Conservation (phyloP, 2,797 vertebrate species). For the Paguma larvata region DNA sequence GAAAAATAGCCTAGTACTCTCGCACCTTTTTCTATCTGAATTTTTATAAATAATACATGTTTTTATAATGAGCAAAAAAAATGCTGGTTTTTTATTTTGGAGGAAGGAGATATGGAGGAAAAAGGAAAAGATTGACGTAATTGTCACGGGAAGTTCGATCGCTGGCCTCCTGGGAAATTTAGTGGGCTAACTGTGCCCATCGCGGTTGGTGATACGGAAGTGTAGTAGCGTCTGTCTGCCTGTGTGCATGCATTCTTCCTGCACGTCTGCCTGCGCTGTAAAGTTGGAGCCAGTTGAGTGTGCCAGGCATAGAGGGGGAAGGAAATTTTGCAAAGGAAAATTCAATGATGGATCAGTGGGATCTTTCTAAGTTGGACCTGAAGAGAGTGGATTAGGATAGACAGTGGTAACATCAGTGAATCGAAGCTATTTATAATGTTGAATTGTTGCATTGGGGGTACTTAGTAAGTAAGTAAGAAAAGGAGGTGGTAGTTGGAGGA, state of each 20-base stretch:
- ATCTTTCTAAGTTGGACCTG: neutral
- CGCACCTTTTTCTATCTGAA: neutral
- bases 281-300: constrained; percentile 10
- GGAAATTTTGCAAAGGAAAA: constrained; percentile 17
- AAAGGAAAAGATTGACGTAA: neutral
- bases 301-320: neutral
- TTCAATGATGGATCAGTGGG: constrained; percentile 16
- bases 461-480: neutral
- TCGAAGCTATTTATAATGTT: neutral
- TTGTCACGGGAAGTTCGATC: neutral
- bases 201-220: neutral
- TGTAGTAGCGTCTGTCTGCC: neutral
- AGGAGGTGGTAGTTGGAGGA: neutral
- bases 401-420: neutral
- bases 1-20: constrained; percentile 43
- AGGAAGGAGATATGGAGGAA: neutral
- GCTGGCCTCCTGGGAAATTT: neutral
- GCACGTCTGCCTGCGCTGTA: neutral
- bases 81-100: neutral
- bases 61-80: constrained; percentile 24
- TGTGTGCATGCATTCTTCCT: neutral
- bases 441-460: neutral
- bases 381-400: neutral
- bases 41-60: neutral
- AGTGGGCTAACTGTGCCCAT: neutral